Percentiles rank a stretch among this genome's conserved stretches.
These are phyloP conservation scores for Linyphia triangularis DNA, from an alignment of 2,888 invertebrate species.

Conservation along the genomic window DNA sequence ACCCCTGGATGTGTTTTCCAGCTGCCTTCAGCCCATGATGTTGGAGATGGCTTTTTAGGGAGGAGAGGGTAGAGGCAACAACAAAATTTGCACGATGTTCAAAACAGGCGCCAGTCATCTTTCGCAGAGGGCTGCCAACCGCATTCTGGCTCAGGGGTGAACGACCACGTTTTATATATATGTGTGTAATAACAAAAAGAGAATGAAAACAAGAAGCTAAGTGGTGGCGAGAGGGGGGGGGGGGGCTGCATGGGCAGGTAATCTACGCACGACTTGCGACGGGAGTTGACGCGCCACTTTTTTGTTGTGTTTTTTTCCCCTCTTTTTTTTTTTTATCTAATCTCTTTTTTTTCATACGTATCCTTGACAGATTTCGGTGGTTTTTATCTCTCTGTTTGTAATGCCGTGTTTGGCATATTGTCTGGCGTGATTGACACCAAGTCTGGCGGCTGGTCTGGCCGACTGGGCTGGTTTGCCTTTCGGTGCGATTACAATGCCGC, in stretches of 20 bases:
- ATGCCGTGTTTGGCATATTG: slow-evolving; percentile 17
- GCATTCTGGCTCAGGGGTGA: slow-evolving; percentile 48
- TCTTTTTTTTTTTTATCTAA: slow-evolving; percentile 7
- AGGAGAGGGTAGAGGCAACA: background rate
- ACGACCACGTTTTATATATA: slow-evolving; percentile 42
- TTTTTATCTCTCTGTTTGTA: slow-evolving; percentile 39
- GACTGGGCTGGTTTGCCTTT: slow-evolving; percentile 1
- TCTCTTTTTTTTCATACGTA: slow-evolving; percentile 5
- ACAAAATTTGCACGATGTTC: slow-evolving; percentile 8
- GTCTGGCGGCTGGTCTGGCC: slow-evolving; percentile 3
- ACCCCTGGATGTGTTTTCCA: slow-evolving; percentile 25
- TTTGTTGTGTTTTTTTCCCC: slow-evolving; percentile 1
- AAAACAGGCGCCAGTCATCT: slow-evolving; percentile 55
- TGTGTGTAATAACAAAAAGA: slow-evolving; percentile 36
- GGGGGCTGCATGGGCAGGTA: background rate
- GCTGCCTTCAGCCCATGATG: slow-evolving; percentile 29
- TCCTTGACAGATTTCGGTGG: slow-evolving; percentile 20
- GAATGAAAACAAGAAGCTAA: slow-evolving; percentile 22
- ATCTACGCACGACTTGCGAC: slow-evolving; percentile 49
- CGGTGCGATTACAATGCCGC: background rate
- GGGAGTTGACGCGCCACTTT: background rate
- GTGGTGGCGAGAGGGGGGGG: background rate
- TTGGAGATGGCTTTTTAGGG: background rate
- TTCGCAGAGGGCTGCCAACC: slow-evolving; percentile 25
- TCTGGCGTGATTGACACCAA: slow-evolving; percentile 17